A percentile compares a stretch with the other conserved stretches of the same genome.
Conservation (phyloP, 2,888 invertebrate genomes). For the Lasioglossum marginatum region DNA sequence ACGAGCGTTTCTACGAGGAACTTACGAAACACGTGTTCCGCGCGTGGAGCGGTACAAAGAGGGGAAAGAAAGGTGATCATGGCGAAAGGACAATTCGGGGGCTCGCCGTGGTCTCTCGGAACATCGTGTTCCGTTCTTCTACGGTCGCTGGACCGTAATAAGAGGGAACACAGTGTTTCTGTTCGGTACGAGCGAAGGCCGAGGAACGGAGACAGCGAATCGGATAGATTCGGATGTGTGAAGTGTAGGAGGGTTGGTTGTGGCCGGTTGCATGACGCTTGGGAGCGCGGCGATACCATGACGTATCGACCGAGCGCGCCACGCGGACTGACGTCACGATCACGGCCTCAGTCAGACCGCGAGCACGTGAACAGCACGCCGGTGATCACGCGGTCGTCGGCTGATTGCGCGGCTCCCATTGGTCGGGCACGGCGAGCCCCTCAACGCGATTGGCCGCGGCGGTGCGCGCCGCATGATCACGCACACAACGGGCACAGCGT, state of each 20-base stretch:
- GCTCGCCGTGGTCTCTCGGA: constrained; percentile 46
- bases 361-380: constrained; percentile 95
- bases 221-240: constrained; percentile 23
- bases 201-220: constrained; percentile 30
- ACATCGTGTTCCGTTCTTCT: constrained; percentile 13
- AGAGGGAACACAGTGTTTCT: background rate
- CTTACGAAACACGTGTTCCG: constrained; percentile 16
- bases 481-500: constrained; percentile 84
- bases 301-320: constrained; percentile 86
- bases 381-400: constrained; percentile 91
- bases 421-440: constrained; percentile 90
- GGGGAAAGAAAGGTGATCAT: constrained; percentile 6
- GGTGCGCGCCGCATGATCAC: constrained; percentile 83
- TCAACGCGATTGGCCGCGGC: constrained; percentile 87
- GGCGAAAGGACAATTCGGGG: constrained; percentile 46
- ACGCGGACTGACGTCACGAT: constrained; percentile 87
- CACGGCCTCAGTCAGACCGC: constrained; percentile 90
- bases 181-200: constrained; percentile 20
- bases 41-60: background rate
- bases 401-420: constrained; percentile 88
- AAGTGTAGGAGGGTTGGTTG: constrained; percentile 49
- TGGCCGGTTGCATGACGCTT: constrained; percentile 74
- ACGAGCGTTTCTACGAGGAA: background rate
- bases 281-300: constrained; percentile 86
- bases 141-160: background rate